Conservation (phyloP, 2,888 invertebrate species). For the Xylocampa areola region DNA sequence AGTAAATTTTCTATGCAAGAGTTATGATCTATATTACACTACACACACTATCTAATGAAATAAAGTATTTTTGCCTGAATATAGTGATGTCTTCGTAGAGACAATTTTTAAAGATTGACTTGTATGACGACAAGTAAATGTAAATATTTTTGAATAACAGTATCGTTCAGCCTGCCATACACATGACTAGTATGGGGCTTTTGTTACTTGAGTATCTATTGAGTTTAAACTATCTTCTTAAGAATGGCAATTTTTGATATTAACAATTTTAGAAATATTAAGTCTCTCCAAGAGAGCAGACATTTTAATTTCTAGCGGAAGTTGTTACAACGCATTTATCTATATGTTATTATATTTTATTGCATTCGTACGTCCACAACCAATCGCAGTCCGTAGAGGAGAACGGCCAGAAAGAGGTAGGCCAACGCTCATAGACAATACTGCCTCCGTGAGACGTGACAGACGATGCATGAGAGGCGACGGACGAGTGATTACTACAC, state of each 20-base stretch:
- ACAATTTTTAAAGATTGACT: constrained; percentile 84
- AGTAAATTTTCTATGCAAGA: constrained; percentile 88
- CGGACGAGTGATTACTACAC: constrained; percentile 46
- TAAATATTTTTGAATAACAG: constrained; percentile 85
- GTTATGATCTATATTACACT: constrained; percentile 86
- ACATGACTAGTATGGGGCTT: constrained; percentile 84
- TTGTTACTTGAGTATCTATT: constrained; percentile 82
- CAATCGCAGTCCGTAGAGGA: constrained; percentile 90
- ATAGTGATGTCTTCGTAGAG: constrained; percentile 88
- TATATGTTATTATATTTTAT: constrained; percentile 89
- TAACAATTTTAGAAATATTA: constrained; percentile 70
- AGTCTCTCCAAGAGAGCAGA: constrained; percentile 79
- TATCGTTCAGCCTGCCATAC: constrained; percentile 81
- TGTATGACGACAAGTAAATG: constrained; percentile 85
- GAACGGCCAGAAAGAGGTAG: constrained; percentile 89
- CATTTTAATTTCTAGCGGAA: constrained; percentile 83
- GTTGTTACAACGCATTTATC: constrained; percentile 88
- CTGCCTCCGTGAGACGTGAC: constrained; percentile 70
- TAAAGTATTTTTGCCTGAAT: constrained; percentile 86
- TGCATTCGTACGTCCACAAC: constrained; percentile 90
- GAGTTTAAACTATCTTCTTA: constrained; percentile 78
- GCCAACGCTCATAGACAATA: constrained; percentile 80
- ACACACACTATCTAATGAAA: constrained; percentile 85
- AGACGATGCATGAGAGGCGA: constrained; percentile 70
- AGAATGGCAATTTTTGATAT: constrained; percentile 82